Evolutionary conservation across 2,888 invertebrate species (phyloP).

Genomic region (Drosophila cracens): DNA sequence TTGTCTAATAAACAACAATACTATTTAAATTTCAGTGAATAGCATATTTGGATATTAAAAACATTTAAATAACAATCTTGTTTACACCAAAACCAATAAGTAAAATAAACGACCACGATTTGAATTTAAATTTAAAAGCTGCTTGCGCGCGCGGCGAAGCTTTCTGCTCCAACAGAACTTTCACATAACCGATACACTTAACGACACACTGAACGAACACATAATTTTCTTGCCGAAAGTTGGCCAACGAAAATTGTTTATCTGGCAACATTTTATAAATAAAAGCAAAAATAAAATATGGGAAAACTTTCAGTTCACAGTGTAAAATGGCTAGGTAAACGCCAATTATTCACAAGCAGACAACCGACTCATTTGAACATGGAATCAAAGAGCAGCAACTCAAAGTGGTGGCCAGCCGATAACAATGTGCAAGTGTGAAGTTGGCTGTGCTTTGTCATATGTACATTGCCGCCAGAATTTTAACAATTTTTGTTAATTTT

Average conservation of each 20-base stretch:
- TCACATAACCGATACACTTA: not conserved
- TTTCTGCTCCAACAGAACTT: not conserved
- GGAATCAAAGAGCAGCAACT: not conserved
- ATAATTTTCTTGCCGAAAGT: conserved; percentile 5
- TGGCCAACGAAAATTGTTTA: not conserved
- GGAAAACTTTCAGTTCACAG: too few species aligned
- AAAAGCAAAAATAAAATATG: not conserved
- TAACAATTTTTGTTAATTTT: not conserved
- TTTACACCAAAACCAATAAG: not conserved
- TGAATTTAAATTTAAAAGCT: conserved; percentile 10
- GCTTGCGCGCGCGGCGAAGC: accelerated
- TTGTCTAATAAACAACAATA: not conserved
- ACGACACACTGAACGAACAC: not conserved
- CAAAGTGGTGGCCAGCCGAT: conserved; percentile 31
- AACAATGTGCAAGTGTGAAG: not conserved
- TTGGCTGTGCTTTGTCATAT: not conserved
- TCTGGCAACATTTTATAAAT: conserved; percentile 2
- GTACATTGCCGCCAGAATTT: not conserved
- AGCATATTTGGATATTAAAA: not conserved
- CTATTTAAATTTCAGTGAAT: not conserved
- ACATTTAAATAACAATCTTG: not conserved
- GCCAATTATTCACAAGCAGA: too few species aligned
- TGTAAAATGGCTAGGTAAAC: accelerated
- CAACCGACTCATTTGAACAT: not conserved
- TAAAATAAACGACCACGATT: not conserved